Evolutionary conservation across 2,113 vertebrate genomes (phyloP), one percentile per base, ranked within the genome.

Genomic region (Brachypodius melanocephalos): DNA sequence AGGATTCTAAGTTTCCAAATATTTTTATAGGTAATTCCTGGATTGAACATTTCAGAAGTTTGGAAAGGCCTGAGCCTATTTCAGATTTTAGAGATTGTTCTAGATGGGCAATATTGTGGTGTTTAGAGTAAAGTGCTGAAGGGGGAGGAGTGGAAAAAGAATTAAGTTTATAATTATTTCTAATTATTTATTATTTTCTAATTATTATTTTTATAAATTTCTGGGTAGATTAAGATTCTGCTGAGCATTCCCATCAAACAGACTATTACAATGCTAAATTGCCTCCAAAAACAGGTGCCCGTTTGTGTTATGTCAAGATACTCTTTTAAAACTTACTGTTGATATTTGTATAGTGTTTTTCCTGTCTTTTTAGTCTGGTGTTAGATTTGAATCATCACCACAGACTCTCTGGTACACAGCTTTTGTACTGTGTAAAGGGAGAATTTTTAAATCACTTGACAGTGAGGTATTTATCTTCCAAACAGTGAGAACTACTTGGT

Each of bases 401-500:
- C n/a, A 83, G 32, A 19, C 19, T 66, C 24, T 13, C 31, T 75
- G 59, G 69, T 75, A 45, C 4, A 8, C 25, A 61, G 31, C 40
- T 32, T 74, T 24, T 48, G 3, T 76, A 11, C 40, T 43, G 4
- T 66, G 45, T 38, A 66, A 57, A 19, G 31, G 49, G 63, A 69
- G 20, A 67, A 49, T 29, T 80, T 67, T 72, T 15, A 19, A 66
- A 71, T 83, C 28, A 26, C 19, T 29, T 93, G 28, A 46, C 55
- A 81, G 6, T 54, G 76, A 61, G 28, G 26, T 81, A 85, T 90
- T 97, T 96, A 20, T 92, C 62, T 97, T 83, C 78, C 20, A 58
- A 97, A 86, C 97, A 99, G 99, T 96, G 99, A 99, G 95, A 99
- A 99, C 97, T 99, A 99, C 95, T 95, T 99, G 97, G 98, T 99